Percentiles rank a stretch among this genome's conserved stretches.
Conservation (phyloP, 2,888 invertebrate species). For the Bugulina stolonifera region DNA sequence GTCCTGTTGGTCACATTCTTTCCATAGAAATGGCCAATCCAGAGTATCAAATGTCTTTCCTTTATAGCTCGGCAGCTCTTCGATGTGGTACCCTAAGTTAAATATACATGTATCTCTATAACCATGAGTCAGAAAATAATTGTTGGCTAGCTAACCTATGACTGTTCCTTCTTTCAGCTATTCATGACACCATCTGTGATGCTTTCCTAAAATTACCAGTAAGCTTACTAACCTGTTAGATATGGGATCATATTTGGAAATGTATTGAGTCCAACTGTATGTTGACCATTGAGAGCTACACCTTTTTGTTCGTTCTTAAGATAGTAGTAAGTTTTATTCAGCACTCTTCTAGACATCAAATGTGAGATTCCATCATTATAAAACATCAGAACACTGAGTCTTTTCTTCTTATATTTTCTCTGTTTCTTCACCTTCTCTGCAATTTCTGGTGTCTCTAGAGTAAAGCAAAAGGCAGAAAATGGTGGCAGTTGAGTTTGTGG, state of each 20-base stretch:
- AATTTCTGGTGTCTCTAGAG: neutral
- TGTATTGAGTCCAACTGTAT: neutral
- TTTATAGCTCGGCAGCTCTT: neutral
- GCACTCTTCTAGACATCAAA: neutral
- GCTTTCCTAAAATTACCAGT: no score
- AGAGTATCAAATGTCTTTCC: neutral
- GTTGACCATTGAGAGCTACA: neutral
- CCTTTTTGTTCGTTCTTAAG: neutral
- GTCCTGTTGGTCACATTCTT: neutral
- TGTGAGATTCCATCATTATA: neutral
- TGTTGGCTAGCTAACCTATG: no score
- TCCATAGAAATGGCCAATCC: neutral
- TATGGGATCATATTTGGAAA: neutral
- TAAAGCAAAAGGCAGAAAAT: neutral
- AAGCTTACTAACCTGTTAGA: neutral
- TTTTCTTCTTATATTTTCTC: neutral
- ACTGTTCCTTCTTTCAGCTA: no score
- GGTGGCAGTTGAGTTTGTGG: neutral
- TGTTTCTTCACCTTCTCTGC: neutral
- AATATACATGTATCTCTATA: no score
- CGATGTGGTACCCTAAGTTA: neutral
- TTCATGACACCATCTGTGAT: no score
- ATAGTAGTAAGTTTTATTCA: neutral
- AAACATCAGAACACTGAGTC: neutral
- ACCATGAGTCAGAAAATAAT: no score